A percentile compares a stretch with the other conserved stretches of the same genome.
Evolutionary conservation across 2,888 invertebrate genomes (phyloP).

Genomic region (Anthrax anthrax): DNA sequence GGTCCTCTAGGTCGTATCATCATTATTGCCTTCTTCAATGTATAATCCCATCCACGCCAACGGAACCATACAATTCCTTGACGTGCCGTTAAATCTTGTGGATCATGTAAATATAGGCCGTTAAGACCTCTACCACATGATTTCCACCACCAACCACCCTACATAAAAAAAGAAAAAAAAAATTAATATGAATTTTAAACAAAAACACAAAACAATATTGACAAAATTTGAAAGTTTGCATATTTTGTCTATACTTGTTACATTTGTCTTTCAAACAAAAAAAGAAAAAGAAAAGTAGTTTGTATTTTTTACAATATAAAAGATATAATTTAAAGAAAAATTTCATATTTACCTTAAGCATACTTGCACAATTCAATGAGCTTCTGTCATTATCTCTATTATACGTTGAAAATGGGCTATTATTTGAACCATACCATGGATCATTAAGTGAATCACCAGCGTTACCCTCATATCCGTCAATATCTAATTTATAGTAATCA

Average conservation of each 20-base stretch:
- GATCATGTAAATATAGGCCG: constrained; percentile 77
- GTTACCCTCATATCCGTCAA: constrained; percentile 82
- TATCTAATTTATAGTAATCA: constrained; percentile 82
- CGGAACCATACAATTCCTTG: constrained; percentile 93
- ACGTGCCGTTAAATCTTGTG: constrained; percentile 76
- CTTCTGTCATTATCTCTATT: constrained; percentile 86
- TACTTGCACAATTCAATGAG: constrained; percentile 80
- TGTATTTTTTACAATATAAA: too few species aligned
- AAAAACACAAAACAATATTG: neutral
- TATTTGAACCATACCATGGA: constrained; percentile 88
- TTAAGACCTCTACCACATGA: constrained; percentile 82
- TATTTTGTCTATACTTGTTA: too few species aligned
- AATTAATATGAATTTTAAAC: neutral
- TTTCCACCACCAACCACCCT: constrained; percentile 92
- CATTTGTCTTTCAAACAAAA: neutral
- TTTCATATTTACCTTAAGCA: constrained; percentile 48
- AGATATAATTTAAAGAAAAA: neutral
- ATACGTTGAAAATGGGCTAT: constrained; percentile 85
- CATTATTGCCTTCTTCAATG: constrained; percentile 75
- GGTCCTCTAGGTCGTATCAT: constrained; percentile 64
- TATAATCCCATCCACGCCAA: constrained; percentile 92
- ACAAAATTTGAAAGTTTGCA: neutral
- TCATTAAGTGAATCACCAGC: constrained; percentile 85
- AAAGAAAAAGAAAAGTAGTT: neutral
- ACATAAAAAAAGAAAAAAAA: constrained; percentile 1